These are phyloP conservation scores for Pseudotriccus pelzelni DNA, from an alignment of 2,797 vertebrate genomes.

Conservation along the genomic window DNA sequence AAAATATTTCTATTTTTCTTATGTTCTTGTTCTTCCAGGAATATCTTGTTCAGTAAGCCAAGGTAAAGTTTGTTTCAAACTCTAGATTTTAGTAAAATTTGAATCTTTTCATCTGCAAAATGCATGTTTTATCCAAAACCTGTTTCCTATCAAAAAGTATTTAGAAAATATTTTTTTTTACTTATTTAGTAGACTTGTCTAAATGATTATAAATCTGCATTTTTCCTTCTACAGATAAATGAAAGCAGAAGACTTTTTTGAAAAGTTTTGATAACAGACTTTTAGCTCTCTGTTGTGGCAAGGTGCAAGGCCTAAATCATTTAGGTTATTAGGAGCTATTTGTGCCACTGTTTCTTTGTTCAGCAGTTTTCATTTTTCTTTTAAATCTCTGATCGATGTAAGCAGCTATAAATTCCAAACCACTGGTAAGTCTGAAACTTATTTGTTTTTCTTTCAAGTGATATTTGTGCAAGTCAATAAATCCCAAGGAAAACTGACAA, in stretches of 20 bases:
- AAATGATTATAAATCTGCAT: neutral
- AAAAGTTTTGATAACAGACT: neutral
- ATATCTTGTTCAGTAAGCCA: neutral
- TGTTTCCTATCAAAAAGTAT: neutral
- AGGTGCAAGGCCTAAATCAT: neutral
- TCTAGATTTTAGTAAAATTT: neutral
- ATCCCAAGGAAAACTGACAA: neutral
- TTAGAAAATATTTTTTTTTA: neutral
- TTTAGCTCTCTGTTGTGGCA: neutral
- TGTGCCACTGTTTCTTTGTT: neutral
- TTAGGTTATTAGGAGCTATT: neutral
- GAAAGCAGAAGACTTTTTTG: rapidly evolving
- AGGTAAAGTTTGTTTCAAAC: neutral
- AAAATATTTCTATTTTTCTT: neutral
- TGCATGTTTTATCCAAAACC: neutral
- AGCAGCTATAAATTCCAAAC: neutral
- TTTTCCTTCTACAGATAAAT: neutral
- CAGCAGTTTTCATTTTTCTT: neutral
- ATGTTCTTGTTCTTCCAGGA: neutral
- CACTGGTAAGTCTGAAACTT: neutral
- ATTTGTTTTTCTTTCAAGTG: neutral
- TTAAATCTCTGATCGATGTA: neutral
- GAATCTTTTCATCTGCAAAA: neutral
- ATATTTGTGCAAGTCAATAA: neutral
- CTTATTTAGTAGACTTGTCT: neutral